Percentiles rank a stretch among this genome's conserved stretches.
phyloP scores from a whole-genome alignment of 2,797 vertebrate species.

The Valencia hispanica region DNA sequence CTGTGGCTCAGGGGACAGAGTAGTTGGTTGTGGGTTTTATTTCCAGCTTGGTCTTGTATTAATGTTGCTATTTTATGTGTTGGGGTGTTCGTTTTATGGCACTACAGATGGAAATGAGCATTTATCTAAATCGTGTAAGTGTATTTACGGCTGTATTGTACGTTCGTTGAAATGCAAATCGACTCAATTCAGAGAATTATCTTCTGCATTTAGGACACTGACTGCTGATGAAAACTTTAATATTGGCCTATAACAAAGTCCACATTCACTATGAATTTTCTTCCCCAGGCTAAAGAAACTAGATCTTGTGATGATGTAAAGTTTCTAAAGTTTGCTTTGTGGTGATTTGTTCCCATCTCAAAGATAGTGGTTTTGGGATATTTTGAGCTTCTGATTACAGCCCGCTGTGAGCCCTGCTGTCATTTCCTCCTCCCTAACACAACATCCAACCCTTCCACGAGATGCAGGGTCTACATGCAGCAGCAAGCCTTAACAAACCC shows the following conservation, averaged over 20 bases:
- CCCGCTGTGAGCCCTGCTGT: constrained; percentile 17
- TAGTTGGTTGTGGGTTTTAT: too few relatives aligned
- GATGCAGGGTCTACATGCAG: constrained; percentile 19
- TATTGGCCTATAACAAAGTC: neutral
- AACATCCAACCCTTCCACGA: constrained; percentile 17
- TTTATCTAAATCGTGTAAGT: too few relatives aligned
- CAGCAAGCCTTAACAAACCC: constrained; percentile 26
- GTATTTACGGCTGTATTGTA: too few relatives aligned
- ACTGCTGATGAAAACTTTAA: neutral
- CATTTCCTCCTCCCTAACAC: constrained; percentile 24
- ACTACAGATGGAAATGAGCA: too few relatives aligned
- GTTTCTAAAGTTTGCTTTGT: neutral
- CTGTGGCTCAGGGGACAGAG: too few relatives aligned
- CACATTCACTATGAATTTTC: neutral
- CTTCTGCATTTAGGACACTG: neutral
- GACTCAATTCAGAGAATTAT: neutral
- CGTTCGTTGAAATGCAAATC: too few relatives aligned
- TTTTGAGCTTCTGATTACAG: neutral
- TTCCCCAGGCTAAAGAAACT: neutral
- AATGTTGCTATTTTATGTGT: too few relatives aligned
- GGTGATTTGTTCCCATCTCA: neutral
- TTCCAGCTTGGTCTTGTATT: too few relatives aligned
- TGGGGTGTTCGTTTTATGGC: too few relatives aligned
- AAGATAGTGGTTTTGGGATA: neutral
- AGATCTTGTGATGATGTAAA: neutral